Percentiles rank a stretch among this genome's conserved stretches.
These are phyloP conservation scores for Drosophila picticornis DNA, from an alignment of 2,888 invertebrate genomes.

Conservation along the genomic window DNA sequence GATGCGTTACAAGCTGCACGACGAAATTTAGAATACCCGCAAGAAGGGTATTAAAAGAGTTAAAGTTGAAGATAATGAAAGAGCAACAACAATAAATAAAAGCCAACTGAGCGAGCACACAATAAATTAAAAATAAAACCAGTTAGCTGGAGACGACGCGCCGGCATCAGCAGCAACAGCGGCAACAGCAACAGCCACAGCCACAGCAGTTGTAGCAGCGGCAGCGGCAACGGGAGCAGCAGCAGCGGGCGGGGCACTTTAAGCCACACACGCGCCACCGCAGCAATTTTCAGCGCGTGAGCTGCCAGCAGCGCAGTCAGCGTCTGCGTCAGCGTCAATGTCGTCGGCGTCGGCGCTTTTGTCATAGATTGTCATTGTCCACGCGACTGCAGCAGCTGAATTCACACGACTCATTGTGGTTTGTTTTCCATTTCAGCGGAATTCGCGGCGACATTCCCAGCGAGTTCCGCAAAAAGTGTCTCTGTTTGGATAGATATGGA, in stretches of 20 bases:
- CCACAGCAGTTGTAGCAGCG: too few species aligned
- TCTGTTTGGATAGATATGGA: constrained; percentile 22
- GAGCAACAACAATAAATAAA: constrained; percentile 42
- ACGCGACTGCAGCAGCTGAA: constrained; percentile 78
- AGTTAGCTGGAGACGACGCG: constrained; percentile 50
- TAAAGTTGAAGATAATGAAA: constrained; percentile 51
- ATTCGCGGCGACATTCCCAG: constrained; percentile 75
- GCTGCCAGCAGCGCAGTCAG: constrained; percentile 35
- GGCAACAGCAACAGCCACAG: constrained; percentile 28
- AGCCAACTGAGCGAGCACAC: constrained; percentile 51
- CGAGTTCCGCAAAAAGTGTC: constrained; percentile 46
- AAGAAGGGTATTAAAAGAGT: constrained; percentile 14
- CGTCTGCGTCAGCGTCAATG: constrained; percentile 9
- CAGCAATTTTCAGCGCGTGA: constrained; percentile 72
- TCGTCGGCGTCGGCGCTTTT: constrained; percentile 55
- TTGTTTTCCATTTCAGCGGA: constrained; percentile 61
- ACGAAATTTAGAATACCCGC: not conserved
- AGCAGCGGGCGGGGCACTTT: constrained; percentile 58
- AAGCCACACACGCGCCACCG: constrained; percentile 71
- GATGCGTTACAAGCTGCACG: not conserved
- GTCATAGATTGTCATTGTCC: constrained; percentile 74
- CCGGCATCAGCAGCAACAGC: constrained; percentile 8
- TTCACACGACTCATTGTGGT: constrained; percentile 75
- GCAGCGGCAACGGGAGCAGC: constrained; percentile 15
- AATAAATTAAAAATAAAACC: constrained; percentile 52